phyloP scores from a whole-genome alignment of 2,888 invertebrate species.

The Amphiduros pacificus region DNA sequence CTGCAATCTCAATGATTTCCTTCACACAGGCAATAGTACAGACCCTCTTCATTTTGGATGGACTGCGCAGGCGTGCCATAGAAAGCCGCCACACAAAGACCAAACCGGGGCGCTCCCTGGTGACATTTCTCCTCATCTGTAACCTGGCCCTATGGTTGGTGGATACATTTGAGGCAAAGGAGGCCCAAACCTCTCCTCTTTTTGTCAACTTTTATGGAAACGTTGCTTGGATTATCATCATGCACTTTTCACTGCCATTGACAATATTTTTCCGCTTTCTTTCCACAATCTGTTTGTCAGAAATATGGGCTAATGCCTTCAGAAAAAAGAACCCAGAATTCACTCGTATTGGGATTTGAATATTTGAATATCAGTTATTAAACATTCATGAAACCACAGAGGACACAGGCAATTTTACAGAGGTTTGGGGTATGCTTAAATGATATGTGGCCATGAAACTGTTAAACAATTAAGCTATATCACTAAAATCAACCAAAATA shows the following conservation, averaged over 20 bases:
- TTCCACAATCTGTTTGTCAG: slow-evolving; percentile 54
- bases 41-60: slow-evolving; percentile 51
- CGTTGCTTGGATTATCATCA: slow-evolving; percentile 69
- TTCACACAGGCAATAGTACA: slow-evolving; percentile 37
- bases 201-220: slow-evolving; percentile 68
- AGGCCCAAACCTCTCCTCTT: slow-evolving; percentile 65
- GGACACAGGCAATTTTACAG: too few relatives aligned
- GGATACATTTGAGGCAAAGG: slow-evolving; percentile 38
- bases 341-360: too few relatives aligned
- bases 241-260: slow-evolving; percentile 67
- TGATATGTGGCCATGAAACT: too few relatives aligned
- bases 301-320: slow-evolving; percentile 55
- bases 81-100: slow-evolving; percentile 8
- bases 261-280: slow-evolving; percentile 61
- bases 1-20: slow-evolving; percentile 5
- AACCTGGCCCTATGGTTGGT: slow-evolving; percentile 68
- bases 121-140: slow-evolving; percentile 66
- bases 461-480: too few relatives aligned
- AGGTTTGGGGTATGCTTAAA: too few relatives aligned
- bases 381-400: too few relatives aligned
- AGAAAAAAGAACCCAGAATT: too few relatives aligned
- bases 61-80: slow-evolving; percentile 41
- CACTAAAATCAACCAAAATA: too few relatives aligned
- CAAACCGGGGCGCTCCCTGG: slow-evolving; percentile 30
- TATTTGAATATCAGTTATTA: too few relatives aligned